phyloP scores from a whole-genome alignment of 2,888 invertebrate species.

The Netelia virgata region DNA sequence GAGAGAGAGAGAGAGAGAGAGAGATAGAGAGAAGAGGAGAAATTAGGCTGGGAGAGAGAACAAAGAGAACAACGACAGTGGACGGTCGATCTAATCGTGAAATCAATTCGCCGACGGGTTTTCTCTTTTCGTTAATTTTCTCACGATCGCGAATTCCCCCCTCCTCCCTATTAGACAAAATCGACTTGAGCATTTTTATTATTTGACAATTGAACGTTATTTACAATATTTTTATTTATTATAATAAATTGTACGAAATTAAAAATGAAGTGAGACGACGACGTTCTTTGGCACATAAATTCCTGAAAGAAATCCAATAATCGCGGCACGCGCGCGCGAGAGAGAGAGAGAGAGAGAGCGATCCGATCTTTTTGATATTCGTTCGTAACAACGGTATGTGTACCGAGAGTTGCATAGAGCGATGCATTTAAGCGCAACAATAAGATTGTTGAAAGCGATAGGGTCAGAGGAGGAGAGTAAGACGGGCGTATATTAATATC shows the following conservation, averaged over 20 bases:
- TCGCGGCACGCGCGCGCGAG: not conserved
- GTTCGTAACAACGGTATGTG: slow-evolving; percentile 45
- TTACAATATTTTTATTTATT: no score
- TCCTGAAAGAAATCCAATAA: slow-evolving; percentile 19
- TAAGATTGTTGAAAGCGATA: slow-evolving; percentile 59
- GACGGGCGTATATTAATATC: slow-evolving; percentile 52
- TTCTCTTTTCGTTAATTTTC: not conserved
- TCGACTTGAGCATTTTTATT: slow-evolving; percentile 10
- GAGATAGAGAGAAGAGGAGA: slow-evolving; percentile 6
- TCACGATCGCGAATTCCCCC: not conserved
- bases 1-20: no score
- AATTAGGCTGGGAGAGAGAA: slow-evolving; percentile 14
- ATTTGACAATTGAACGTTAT: not conserved
- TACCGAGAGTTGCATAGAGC: slow-evolving; percentile 16
- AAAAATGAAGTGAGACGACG: no score
- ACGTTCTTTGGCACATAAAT: slow-evolving; percentile 9
- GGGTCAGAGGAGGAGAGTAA: slow-evolving; percentile 19
- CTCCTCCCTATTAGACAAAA: slow-evolving; percentile 6
- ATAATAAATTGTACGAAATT: no score
- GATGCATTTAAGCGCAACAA: slow-evolving; percentile 59
- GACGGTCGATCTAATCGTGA: slow-evolving; percentile 31
- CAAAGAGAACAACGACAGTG: slow-evolving; percentile 30
- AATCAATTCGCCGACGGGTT: slow-evolving; percentile 2
- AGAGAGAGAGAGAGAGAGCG: slow-evolving; percentile 26
- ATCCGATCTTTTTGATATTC: slow-evolving; percentile 62